phyloP scores from a whole-genome alignment of 2,113 vertebrate genomes.

The Silurus asotus region DNA sequence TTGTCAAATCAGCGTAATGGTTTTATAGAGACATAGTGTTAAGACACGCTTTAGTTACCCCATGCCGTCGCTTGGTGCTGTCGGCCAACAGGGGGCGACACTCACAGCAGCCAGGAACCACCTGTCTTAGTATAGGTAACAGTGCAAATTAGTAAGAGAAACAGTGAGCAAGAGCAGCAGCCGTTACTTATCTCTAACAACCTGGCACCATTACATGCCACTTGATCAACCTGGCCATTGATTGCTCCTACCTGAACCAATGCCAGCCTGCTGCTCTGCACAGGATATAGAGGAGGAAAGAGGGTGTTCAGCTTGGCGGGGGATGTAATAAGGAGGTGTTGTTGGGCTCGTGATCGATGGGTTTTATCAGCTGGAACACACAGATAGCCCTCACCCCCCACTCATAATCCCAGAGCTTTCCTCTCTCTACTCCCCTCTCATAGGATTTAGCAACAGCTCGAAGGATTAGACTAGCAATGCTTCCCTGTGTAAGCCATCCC shows the following conservation, averaged over 20 bases:
- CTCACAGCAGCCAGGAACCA: not conserved
- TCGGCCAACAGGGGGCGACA: slow-evolving; percentile 24
- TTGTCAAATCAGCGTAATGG: slow-evolving; percentile 33
- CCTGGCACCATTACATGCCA: slow-evolving; percentile 57
- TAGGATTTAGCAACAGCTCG: slow-evolving; percentile 50
- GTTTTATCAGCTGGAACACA: slow-evolving; percentile 57
- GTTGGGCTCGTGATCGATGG: slow-evolving; percentile 57
- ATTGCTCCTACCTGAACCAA: slow-evolving; percentile 56
- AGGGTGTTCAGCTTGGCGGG: slow-evolving; percentile 14
- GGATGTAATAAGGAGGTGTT: slow-evolving; percentile 34
- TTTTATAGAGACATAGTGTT: slow-evolving; percentile 20
- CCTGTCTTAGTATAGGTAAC: slow-evolving; percentile 5
- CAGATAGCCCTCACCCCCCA: slow-evolving; percentile 43
- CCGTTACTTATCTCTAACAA: slow-evolving; percentile 53
- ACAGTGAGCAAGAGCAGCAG: slow-evolving; percentile 10
- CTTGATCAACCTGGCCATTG: slow-evolving; percentile 60
- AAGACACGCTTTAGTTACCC: slow-evolving; percentile 5
- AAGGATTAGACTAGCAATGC: slow-evolving; percentile 51
- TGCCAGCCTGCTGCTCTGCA: slow-evolving; percentile 46
- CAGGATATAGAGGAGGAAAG: slow-evolving; percentile 24
- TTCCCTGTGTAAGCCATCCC: slow-evolving; percentile 51
- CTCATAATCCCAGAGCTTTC: slow-evolving; percentile 49
- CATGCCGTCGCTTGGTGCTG: not conserved
- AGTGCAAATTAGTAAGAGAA: slow-evolving; percentile 35
- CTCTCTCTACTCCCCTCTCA: slow-evolving; percentile 48